These are phyloP conservation scores for Stylophora pistillata DNA, from an alignment of 64 coral and sea anemone genomes.

Conservation along the genomic window DNA sequence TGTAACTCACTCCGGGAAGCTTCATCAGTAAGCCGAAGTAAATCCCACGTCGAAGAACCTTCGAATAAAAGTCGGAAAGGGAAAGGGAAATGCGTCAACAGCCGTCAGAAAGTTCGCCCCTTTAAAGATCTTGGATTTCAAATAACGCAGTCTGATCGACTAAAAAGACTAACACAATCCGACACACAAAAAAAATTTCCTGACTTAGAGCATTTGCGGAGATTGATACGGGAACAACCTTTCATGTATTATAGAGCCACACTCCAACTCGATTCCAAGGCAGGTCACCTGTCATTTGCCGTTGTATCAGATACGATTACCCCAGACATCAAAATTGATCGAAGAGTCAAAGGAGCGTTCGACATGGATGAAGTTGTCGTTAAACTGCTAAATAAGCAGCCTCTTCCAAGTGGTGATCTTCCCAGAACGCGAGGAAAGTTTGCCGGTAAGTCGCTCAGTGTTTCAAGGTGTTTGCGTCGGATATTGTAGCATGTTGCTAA, in stretches of 20 bases:
- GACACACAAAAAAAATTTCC: background rate
- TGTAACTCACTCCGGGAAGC: slow-evolving; percentile 29
- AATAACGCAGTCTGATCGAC: background rate
- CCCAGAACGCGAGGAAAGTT: background rate
- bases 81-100: slow-evolving; percentile 15
- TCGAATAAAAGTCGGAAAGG: background rate
- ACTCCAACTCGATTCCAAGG: slow-evolving; percentile 48
- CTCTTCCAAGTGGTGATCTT: background rate
- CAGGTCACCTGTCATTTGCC: slow-evolving; percentile 20
- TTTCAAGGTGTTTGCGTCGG: no score
- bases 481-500: no score
- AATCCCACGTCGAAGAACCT: background rate
- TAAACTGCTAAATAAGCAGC: background rate
- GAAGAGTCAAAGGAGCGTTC: slow-evolving; percentile 58
- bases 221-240: slow-evolving; percentile 26
- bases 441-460: slow-evolving; percentile 18
- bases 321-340: slow-evolving; percentile 70
- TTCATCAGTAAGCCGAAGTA: background rate
- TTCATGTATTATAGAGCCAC: slow-evolving; percentile 22
- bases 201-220: slow-evolving; percentile 40
- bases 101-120: slow-evolving; percentile 19
- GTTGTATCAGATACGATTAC: slow-evolving; percentile 61
- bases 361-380: slow-evolving; percentile 75
- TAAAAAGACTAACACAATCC: background rate
- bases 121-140: slow-evolving; percentile 35